phyloP scores from a whole-genome alignment of 37 sponge, comb jelly and placozoan species.

The Halisarca cf. caerulea region DNA sequence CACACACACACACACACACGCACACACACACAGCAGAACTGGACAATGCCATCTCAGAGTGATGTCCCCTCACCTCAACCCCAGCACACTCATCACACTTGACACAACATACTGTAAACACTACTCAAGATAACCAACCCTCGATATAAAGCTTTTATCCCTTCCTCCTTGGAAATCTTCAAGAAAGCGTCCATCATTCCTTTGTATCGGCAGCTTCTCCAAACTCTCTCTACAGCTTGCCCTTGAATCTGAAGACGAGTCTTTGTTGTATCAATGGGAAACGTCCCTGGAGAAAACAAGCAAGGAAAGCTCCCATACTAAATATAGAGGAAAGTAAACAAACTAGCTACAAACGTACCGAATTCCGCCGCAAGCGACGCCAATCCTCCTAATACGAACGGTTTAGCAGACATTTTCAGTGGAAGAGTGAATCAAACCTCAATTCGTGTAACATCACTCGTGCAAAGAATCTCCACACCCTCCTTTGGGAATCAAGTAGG shows the following conservation, averaged over 20 bases:
- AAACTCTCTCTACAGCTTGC: conserved; percentile 52
- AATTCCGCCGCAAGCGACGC: conserved; percentile 90
- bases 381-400: conserved; percentile 84
- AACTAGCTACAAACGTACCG: conserved; percentile 55
- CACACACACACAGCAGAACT: too few relatives aligned
- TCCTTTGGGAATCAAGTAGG: too few relatives aligned
- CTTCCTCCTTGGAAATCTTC: conserved; percentile 74
- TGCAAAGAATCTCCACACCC: too few relatives aligned
- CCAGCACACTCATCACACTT: too few relatives aligned
- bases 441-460: too few relatives aligned
- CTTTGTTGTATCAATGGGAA: conserved; percentile 90
- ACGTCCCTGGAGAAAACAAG: conserved; percentile 64
- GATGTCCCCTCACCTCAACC: too few relatives aligned
- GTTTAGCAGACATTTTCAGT: conserved; percentile 49
- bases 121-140: conserved; percentile 87
- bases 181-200: conserved; percentile 86
- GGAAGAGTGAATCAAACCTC: too few relatives aligned
- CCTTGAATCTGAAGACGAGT: conserved; percentile 83
- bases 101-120: too few relatives aligned
- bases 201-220: conserved; percentile 43
- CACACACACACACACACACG: too few relatives aligned
- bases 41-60: too few relatives aligned
- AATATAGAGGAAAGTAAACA: neutral
- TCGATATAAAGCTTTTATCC: conserved; percentile 70
- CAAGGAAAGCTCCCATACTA: neutral